These are phyloP conservation scores for Myrmecophaga tridactyla DNA, from an alignment of 2,113 vertebrate genomes.

Conservation along the genomic window DNA sequence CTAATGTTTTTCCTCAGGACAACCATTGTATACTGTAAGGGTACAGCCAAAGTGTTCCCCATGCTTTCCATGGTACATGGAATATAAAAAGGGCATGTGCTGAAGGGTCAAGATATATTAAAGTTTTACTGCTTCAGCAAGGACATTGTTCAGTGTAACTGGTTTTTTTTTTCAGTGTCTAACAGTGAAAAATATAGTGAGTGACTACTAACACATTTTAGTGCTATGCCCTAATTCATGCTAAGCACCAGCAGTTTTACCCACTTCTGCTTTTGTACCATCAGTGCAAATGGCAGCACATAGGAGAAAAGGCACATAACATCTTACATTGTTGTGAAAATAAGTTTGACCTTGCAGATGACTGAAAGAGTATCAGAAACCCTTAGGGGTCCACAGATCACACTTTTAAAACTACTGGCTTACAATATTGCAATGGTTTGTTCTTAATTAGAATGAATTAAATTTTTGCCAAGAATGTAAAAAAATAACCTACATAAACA, in stretches of 20 bases:
- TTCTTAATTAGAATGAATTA: not conserved
- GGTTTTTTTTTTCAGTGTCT: not conserved
- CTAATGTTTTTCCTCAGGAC: not conserved
- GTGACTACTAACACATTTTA: not conserved
- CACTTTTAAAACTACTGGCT: not conserved
- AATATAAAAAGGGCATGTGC: no score
- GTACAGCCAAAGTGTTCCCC: not conserved
- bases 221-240: not conserved
- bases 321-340: not conserved
- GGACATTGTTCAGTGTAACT: not conserved
- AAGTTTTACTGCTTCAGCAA: not conserved
- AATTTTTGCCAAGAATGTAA: not conserved
- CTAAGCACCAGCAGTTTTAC: not conserved
- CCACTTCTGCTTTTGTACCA: not conserved
- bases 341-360: not conserved
- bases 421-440: not conserved
- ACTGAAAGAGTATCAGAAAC: not conserved
- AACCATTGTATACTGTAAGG: not conserved
- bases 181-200: not conserved
- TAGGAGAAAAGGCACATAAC: not conserved
- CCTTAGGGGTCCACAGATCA: not conserved
- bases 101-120: no score
- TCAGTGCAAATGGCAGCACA: not conserved
- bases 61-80: not conserved
- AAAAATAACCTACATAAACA: not conserved